A percentile compares a stretch with the other conserved stretches of the same genome.
Conservation (phyloP, 2,888 invertebrate species). For the Xylota sylvarum region DNA sequence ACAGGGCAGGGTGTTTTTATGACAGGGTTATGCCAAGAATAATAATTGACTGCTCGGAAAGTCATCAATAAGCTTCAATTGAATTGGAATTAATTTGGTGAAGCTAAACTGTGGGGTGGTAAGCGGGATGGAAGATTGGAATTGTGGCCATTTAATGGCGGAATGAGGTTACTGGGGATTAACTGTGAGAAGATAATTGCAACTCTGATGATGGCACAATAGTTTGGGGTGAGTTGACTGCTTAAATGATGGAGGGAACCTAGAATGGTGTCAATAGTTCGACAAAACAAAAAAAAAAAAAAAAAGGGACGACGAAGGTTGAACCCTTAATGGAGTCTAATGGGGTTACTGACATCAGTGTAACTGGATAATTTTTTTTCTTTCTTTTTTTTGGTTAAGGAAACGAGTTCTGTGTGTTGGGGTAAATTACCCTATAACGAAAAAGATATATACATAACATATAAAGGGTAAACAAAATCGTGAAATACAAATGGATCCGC, state of each 20-base stretch:
- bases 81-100: constrained; percentile 62
- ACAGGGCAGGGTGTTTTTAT: constrained; percentile 31
- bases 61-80: constrained; percentile 69
- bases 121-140: not conserved
- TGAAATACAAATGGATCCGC: no score
- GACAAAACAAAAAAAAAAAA: not conserved
- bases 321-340: not conserved
- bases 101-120: constrained; percentile 53
- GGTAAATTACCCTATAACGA: not conserved
- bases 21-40: constrained; percentile 45
- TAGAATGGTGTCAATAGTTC: not conserved
- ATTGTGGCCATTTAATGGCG: not conserved
- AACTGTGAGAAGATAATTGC: not conserved
- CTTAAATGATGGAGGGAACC: no score
- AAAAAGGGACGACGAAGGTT: not conserved
- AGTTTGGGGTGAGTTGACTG: not conserved
- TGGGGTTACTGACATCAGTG: not conserved
- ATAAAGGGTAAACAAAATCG: no score
- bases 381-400: no score
- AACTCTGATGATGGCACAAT: not conserved
- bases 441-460: no score
- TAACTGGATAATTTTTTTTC: not conserved
- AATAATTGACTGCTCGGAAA: constrained; percentile 62
- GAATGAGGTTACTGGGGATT: not conserved
- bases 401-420: no score